These are phyloP conservation scores for Dascillus cervinus DNA, from an alignment of 2,888 invertebrate genomes.

Conservation along the genomic window DNA sequence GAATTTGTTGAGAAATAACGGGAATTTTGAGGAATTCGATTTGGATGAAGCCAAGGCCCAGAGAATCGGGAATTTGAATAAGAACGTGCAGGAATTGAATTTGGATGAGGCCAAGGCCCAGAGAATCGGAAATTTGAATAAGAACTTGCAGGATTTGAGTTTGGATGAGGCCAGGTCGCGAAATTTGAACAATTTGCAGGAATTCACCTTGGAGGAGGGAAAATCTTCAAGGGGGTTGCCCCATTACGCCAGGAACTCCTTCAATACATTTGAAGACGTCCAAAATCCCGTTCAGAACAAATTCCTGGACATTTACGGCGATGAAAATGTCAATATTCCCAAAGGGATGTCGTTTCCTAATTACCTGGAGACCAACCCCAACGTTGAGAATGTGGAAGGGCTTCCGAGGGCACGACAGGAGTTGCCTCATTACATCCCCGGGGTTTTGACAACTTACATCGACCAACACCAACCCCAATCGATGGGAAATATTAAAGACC, in stretches of 20 bases:
- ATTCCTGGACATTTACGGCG: neutral
- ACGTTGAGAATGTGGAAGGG: neutral
- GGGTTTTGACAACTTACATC: constrained; percentile 17
- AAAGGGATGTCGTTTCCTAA: neutral
- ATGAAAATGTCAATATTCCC: neutral
- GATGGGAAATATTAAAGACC: constrained; percentile 17
- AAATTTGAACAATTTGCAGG: neutral
- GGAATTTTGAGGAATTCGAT: neutral
- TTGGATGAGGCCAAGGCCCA: too few species aligned
- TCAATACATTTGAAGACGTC: neutral
- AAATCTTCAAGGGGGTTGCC: neutral
- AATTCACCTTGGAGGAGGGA: neutral
- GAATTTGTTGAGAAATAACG: constrained; percentile 12
- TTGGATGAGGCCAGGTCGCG: neutral
- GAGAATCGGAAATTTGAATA: neutral
- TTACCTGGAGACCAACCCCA: neutral
- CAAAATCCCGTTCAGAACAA: neutral
- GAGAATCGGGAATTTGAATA: neutral
- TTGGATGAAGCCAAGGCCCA: too few species aligned
- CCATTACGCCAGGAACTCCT: neutral
- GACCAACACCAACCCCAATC: constrained; percentile 16
- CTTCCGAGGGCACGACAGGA: neutral
- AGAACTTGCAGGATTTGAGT: neutral
- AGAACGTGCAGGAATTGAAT: neutral
- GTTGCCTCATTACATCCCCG: constrained; percentile 22